A percentile compares a stretch with the other conserved stretches of the same genome.
Evolutionary conservation across 2,888 invertebrate species (phyloP).

Genomic region (Bedellia somnulentella): DNA sequence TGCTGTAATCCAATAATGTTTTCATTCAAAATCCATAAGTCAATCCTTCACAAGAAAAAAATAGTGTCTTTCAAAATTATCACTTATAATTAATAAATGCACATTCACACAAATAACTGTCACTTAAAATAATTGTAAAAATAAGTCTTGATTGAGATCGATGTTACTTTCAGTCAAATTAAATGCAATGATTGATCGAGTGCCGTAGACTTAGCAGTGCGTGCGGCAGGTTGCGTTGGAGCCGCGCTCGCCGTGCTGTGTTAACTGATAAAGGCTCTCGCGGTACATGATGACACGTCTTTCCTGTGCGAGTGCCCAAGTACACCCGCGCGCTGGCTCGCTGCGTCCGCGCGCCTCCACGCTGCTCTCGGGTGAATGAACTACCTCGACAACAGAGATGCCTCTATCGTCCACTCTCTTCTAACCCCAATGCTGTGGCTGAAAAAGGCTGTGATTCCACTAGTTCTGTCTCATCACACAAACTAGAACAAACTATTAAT

Average conservation of each 20-base stretch:
- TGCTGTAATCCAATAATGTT: too few species aligned
- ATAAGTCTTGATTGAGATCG: constrained; percentile 57
- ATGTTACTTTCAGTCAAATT: constrained; percentile 53
- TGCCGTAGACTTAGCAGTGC: constrained; percentile 13
- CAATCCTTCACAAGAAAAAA: too few species aligned
- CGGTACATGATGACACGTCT: constrained; percentile 54
- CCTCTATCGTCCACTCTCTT: constrained; percentile 13
- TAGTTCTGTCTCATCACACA: too few species aligned
- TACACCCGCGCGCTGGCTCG: constrained; percentile 30
- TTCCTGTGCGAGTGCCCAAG: constrained; percentile 37
- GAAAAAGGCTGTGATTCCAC: constrained; percentile 32
- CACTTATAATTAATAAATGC: constrained; percentile 50
- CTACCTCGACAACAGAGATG: constrained; percentile 40
- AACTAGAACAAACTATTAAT: too few species aligned
- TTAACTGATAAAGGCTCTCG: constrained; percentile 54
- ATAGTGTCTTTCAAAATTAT: constrained; percentile 25
- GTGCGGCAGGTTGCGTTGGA: constrained; percentile 44
- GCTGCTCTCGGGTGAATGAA: constrained; percentile 48
- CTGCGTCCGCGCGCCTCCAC: constrained; percentile 39
- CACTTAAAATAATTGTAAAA: constrained; percentile 40
- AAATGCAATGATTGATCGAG: constrained; percentile 27
- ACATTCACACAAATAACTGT: constrained; percentile 37
- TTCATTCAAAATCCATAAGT: too few species aligned
- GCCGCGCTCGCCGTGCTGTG: too few species aligned
- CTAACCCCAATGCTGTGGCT: constrained; percentile 50